phyloP scores from a whole-genome alignment of 2,888 invertebrate genomes.

The Cheilosia soror region DNA sequence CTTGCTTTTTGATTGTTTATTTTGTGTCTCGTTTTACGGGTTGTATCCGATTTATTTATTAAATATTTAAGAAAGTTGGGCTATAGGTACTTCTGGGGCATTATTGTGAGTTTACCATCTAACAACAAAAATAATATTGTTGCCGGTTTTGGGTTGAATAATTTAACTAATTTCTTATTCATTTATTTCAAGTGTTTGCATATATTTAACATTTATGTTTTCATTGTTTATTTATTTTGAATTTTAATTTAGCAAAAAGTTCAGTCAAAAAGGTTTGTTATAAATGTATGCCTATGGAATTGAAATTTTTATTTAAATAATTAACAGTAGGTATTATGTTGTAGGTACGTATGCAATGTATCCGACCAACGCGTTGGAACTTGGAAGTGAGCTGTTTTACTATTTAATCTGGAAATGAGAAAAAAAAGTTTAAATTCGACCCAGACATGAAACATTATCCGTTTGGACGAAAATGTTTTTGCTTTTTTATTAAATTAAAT shows the following conservation, averaged over 20 bases:
- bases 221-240: slow-evolving; percentile 1
- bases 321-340: neutral
- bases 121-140: slow-evolving; percentile 24
- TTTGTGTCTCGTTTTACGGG: slow-evolving; percentile 42
- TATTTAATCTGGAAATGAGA: too few species aligned
- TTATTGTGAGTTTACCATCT: slow-evolving; percentile 21
- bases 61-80: slow-evolving; percentile 33
- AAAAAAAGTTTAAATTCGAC: too few species aligned
- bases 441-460: too few species aligned
- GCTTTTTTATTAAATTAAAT: too few species aligned
- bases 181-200: slow-evolving; percentile 14
- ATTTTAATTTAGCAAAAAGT: slow-evolving; percentile 13
- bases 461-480: too few species aligned
- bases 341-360: too few species aligned
- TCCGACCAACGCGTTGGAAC: too few species aligned
- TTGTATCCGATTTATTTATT: slow-evolving; percentile 52
- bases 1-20: slow-evolving; percentile 52
- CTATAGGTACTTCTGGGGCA: neutral
- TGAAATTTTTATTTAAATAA: neutral
- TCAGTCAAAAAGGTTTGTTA: slow-evolving; percentile 12
- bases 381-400: too few species aligned
- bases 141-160: slow-evolving; percentile 44
- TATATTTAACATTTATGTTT: slow-evolving; percentile 5
- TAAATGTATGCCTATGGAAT: neutral
- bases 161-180: slow-evolving; percentile 32